phyloP scores from a whole-genome alignment of 2,797 vertebrate genomes.

The Xyrichtys novacula region DNA sequence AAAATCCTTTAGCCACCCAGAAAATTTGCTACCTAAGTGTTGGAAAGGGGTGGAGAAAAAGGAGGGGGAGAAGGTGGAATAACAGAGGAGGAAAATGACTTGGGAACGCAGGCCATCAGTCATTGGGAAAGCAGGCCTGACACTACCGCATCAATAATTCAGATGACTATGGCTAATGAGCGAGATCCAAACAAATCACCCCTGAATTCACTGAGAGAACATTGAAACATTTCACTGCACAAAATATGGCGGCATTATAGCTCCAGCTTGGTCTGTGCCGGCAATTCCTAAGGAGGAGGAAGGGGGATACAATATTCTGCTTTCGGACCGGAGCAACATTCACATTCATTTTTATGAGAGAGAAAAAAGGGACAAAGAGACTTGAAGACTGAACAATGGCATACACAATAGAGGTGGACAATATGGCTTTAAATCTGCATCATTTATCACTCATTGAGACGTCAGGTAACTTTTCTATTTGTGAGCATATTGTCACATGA shows the following conservation, averaged over 20 bases:
- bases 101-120: slow-evolving; percentile 71
- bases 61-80: slow-evolving; percentile 55
- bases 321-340: slow-evolving; percentile 32
- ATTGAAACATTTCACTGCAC: slow-evolving; percentile 58
- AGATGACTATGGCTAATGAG: slow-evolving; percentile 79
- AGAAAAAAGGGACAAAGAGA: slow-evolving; percentile 8
- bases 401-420: slow-evolving; percentile 9
- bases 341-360: slow-evolving; percentile 41
- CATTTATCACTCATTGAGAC: too few relatives aligned
- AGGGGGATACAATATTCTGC: slow-evolving; percentile 44
- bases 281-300: slow-evolving; percentile 24
- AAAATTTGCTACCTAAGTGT: slow-evolving; percentile 59
- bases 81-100: slow-evolving; percentile 66
- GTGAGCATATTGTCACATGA: too few relatives aligned
- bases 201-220: slow-evolving; percentile 68
- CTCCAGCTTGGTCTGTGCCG: slow-evolving; percentile 47
- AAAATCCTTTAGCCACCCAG: slow-evolving; percentile 48
- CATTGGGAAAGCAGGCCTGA: slow-evolving; percentile 72
- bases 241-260: slow-evolving; percentile 55
- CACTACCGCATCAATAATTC: slow-evolving; percentile 79
- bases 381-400: slow-evolving; percentile 7
- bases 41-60: slow-evolving; percentile 33
- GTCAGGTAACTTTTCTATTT: too few relatives aligned
- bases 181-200: slow-evolving; percentile 77
- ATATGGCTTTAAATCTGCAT: too few relatives aligned